Percentiles rank a stretch among this genome's conserved stretches.
These are phyloP conservation scores for Corythaixoides concolor DNA, from an alignment of 2,113 vertebrate species.

Conservation along the genomic window DNA sequence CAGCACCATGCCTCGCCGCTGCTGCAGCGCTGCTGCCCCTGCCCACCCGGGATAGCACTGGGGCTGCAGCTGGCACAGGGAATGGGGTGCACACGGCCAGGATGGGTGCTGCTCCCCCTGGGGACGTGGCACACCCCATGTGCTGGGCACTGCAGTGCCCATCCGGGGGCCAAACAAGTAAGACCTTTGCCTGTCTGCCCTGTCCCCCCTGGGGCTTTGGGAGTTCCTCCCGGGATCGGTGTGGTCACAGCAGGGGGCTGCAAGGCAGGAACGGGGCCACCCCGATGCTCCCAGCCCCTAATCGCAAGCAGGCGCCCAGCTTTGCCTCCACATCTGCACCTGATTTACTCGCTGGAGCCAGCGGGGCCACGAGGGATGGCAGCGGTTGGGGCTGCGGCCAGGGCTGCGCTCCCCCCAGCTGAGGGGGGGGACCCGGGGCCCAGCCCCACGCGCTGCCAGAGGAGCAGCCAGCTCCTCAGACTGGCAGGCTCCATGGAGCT, in stretches of 20 bases:
- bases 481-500: neutral
- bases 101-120: rapidly evolving
- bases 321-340: conserved; percentile 28
- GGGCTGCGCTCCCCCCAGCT: rapidly evolving
- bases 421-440: too few species aligned
- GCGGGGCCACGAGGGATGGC: neutral
- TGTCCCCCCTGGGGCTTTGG: rapidly evolving
- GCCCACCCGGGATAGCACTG: rapidly evolving
- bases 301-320: neutral
- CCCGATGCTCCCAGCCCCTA: neutral
- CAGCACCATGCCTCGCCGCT: neutral
- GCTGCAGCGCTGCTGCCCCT: neutral
- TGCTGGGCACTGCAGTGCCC: neutral
- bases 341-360: conserved; percentile 33
- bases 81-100: rapidly evolving
- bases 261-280: neutral
- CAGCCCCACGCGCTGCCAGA: neutral
- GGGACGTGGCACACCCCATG: rapidly evolving
- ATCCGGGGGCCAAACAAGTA: neutral
- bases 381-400: neutral
- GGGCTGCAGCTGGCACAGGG: neutral
- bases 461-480: neutral
- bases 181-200: neutral
- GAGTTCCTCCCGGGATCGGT: rapidly evolving
- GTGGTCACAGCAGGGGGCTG: neutral